Evolutionary conservation across 2,797 vertebrate genomes (phyloP).

Genomic region (Lutjanus argentimaculatus): DNA sequence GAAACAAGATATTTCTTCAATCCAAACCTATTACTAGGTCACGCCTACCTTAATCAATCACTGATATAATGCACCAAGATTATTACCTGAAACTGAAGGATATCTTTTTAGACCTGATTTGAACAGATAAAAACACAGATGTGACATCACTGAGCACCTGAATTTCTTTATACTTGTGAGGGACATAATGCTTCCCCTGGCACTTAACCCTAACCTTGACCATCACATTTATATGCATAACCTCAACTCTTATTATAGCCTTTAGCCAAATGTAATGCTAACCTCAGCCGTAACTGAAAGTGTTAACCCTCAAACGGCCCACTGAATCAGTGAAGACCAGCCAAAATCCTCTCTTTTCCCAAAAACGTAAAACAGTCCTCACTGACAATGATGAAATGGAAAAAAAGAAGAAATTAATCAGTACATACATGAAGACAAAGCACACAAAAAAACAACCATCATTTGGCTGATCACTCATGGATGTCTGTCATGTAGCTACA

Average conservation of each 20-base stretch:
- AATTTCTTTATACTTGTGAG: not conserved
- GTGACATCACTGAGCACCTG: too few relatives aligned
- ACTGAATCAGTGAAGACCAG: not conserved
- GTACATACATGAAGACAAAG: not conserved
- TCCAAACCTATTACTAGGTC: too few relatives aligned
- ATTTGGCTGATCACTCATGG: conserved; percentile 27
- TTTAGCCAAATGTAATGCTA: not conserved
- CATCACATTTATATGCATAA: not conserved
- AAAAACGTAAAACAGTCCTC: not conserved
- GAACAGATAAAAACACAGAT: too few relatives aligned
- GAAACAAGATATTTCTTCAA: too few relatives aligned
- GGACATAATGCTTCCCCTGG: too few relatives aligned
- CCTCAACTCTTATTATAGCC: not conserved
- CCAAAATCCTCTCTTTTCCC: not conserved
- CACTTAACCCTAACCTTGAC: not conserved
- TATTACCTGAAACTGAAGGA: too few relatives aligned
- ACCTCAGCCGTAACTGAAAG: not conserved
- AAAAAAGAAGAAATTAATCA: not conserved
- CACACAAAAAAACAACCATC: not conserved
- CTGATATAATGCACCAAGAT: too few relatives aligned
- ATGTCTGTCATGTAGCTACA: conserved; percentile 22
- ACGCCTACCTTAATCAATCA: too few relatives aligned
- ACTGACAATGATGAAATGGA: not conserved
- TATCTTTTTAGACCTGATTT: too few relatives aligned
- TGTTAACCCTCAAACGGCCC: not conserved